These are phyloP conservation scores for Cerceris ruficornis DNA, from an alignment of 2,888 invertebrate species.

Conservation along the genomic window DNA sequence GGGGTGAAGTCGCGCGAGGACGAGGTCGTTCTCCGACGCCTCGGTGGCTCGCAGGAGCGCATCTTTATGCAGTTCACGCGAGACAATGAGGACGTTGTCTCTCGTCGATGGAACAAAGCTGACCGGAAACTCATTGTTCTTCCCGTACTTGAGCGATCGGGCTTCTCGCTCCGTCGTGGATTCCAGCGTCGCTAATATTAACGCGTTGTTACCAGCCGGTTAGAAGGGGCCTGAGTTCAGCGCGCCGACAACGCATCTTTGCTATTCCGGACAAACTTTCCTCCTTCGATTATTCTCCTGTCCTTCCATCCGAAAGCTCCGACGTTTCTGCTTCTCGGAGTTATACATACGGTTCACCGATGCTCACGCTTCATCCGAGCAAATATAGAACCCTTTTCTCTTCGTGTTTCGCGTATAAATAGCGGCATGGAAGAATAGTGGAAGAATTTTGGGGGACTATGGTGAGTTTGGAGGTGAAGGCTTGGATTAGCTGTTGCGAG, in stretches of 20 bases:
- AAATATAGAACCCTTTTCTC: no score
- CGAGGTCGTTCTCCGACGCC: no score
- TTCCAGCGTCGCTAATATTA: conserved; percentile 64
- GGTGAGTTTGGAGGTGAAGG: no score
- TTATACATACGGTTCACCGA: no score
- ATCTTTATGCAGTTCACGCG: conserved; percentile 59
- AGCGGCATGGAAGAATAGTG: background rate
- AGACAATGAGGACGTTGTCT: conserved; percentile 68
- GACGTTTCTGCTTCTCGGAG: no score
- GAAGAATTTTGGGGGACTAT: no score
- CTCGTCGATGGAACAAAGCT: conserved; percentile 50
- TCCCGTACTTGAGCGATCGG: conserved; percentile 46
- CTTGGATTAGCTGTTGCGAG: no score
- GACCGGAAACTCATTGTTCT: conserved; percentile 68
- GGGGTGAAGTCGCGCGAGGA: background rate
- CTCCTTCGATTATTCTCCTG: conserved; percentile 6
- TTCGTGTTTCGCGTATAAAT: no score
- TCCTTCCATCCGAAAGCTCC: no score
- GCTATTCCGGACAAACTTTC: conserved; percentile 6
- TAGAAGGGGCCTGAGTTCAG: conserved; percentile 13
- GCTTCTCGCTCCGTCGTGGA: conserved; percentile 37
- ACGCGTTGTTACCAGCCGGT: conserved; percentile 61
- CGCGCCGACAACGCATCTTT: conserved; percentile 13
- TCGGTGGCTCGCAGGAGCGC: conserved; percentile 23
- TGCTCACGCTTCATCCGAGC: no score